phyloP scores from a whole-genome alignment of 2,888 invertebrate species.

The Pyrocoelia pectoralis region DNA sequence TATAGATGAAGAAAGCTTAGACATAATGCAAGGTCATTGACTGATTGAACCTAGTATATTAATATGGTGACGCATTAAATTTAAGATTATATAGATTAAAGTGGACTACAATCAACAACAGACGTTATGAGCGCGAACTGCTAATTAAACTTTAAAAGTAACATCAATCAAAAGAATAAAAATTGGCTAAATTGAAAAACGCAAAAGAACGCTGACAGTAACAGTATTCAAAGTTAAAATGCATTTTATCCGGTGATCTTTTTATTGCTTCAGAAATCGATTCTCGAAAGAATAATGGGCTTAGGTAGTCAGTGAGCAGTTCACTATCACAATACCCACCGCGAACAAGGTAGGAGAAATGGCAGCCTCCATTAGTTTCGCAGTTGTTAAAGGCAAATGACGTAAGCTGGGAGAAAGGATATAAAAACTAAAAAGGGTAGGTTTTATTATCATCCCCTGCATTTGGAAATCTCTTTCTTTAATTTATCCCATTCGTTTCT shows the following conservation, averaged over 20 bases:
- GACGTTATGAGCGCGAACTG: conserved; percentile 9
- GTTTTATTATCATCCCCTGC: conserved; percentile 55
- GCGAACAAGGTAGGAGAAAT: conserved; percentile 54
- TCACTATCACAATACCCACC: conserved; percentile 50
- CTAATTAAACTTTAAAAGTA: background rate
- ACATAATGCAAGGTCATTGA: conserved; percentile 37
- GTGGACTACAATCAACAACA: conserved; percentile 15
- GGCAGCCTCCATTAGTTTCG: conserved; percentile 57
- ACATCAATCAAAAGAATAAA: background rate
- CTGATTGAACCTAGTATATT: conserved; percentile 38
- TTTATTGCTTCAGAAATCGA: conserved; percentile 50
- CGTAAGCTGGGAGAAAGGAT: conserved; percentile 49
- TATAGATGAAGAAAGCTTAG: conserved; percentile 35
- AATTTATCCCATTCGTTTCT: conserved; percentile 52
- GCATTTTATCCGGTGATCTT: conserved; percentile 48
- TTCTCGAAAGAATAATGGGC: conserved; percentile 54
- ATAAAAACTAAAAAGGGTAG: conserved; percentile 45
- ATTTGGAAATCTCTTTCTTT: conserved; percentile 50
- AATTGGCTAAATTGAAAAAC: conserved; percentile 18
- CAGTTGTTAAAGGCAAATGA: conserved; percentile 59
- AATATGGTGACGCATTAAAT: conserved; percentile 32
- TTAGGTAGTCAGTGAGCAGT: conserved; percentile 50
- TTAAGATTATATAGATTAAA: conserved; percentile 23
- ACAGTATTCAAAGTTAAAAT: conserved; percentile 46
- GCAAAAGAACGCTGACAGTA: conserved; percentile 19